Base-by-base conservation (phyloP, 2,113 vertebrate species). In the Terrapene triunguis region DNA sequence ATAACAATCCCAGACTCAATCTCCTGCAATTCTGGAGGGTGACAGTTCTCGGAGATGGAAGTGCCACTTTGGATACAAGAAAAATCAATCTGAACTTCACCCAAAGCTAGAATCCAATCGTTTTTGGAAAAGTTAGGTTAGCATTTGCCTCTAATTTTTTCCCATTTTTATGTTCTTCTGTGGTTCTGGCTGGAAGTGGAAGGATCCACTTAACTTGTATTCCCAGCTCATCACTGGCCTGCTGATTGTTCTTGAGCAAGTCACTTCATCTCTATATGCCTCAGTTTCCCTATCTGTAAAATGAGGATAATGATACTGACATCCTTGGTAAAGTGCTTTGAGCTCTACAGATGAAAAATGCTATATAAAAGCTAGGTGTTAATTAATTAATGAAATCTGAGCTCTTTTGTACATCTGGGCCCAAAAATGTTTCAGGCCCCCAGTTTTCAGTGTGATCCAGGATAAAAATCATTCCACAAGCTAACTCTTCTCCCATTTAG, bases 401-500 rank as follows among this genome's bases (percentile, higher is more conserved):
- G 9, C 19, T 11, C 17, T 80, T 35, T 32, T 80, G 32, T 47
- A 88, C 1, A 6, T 69, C 51, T 80, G 42, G 55, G 8, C 32
- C 35, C 10, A 69, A 89, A 82, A 6, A 5, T 2, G 0, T 55
- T 79, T 65, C 85, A 7, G 85, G 72, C 87, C 93, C 44, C 62
- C 90, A 90, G 22, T 91, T 89, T 95, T 4, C 90, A 82, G 55
- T 38, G 62, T 92, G 95, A 91, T 13, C 87, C 14, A 82, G 32
- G 32, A 84, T 59, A 90, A 80, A 84, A 91, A 8, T n/a, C 14
- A 90, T 1, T 11, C 9, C 54, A 35, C 0, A 2, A 88, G 79
- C 53, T 76, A 86, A 1, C 85, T 76, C 44, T 51, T 85, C n/a
- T 47, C 27, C 25, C 27, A 10, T 93, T 92, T 69, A 8, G 8